These are phyloP conservation scores for Gymnopithys bicolor DNA, from an alignment of 2,797 vertebrate species.

Conservation along the genomic window DNA sequence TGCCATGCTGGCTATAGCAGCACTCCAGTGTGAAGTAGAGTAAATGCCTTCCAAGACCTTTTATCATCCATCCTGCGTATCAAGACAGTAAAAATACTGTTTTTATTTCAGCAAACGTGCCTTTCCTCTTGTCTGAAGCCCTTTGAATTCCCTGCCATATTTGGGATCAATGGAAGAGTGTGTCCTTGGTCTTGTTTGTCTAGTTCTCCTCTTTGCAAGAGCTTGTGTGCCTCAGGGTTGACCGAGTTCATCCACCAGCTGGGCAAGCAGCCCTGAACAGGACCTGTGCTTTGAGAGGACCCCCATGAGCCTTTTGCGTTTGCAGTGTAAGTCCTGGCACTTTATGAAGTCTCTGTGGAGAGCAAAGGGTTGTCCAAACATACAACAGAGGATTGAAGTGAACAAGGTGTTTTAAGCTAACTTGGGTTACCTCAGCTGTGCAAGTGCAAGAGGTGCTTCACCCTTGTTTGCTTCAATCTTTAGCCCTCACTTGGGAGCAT, in stretches of 20 bases:
- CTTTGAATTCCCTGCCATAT: background rate
- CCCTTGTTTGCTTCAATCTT: background rate
- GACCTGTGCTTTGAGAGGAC: background rate
- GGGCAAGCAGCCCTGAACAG: background rate
- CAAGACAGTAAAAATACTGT: conserved; percentile 9
- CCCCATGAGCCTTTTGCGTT: background rate
- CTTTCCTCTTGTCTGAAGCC: conserved; percentile 45
- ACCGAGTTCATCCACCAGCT: background rate
- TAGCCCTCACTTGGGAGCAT: background rate
- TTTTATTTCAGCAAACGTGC: conserved; percentile 26
- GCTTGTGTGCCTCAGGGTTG: background rate
- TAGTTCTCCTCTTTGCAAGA: background rate
- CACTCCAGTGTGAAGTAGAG: conserved; percentile 35
- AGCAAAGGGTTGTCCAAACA: background rate
- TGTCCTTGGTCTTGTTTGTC: background rate
- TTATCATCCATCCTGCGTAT: conserved; percentile 53
- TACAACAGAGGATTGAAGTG: background rate
- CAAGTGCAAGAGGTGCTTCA: background rate
- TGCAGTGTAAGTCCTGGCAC: background rate
- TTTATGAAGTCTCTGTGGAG: background rate
- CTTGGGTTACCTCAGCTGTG: background rate
- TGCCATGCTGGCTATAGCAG: conserved; percentile 59
- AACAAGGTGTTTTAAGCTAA: background rate
- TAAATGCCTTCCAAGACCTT: conserved; percentile 63
- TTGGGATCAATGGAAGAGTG: background rate